Evolutionary conservation across 2,888 invertebrate genomes (phyloP).

Genomic region (Empis livida): DNA sequence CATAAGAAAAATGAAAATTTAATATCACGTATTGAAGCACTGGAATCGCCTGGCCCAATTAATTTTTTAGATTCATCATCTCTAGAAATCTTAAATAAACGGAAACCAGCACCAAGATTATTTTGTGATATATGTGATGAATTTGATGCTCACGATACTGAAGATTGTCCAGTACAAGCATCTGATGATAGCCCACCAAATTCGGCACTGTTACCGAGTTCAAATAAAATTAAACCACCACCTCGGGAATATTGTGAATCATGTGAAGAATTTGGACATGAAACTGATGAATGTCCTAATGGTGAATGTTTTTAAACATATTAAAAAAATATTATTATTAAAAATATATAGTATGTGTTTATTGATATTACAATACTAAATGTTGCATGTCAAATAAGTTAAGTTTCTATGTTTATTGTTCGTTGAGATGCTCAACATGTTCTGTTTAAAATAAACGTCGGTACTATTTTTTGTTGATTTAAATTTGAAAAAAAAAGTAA

Average conservation of each 20-base stretch:
- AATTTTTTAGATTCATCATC: neutral
- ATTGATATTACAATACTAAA: too few species aligned
- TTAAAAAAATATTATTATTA: conserved; percentile 1
- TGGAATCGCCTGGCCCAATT: conserved; percentile 41
- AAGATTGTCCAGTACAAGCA: conserved; percentile 86
- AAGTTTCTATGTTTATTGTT: too few species aligned
- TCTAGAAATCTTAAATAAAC: conserved; percentile 29
- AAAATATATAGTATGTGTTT: too few species aligned
- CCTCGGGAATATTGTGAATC: conserved; percentile 79
- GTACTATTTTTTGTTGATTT: too few species aligned
- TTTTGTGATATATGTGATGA: conserved; percentile 97
- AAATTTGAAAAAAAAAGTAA: too few species aligned
- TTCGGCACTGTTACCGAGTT: conserved; percentile 19
- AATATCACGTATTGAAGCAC: conserved; percentile 60
- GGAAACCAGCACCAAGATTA: conserved; percentile 55
- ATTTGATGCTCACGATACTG: conserved; percentile 94
- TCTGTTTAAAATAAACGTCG: too few species aligned
- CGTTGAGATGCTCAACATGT: too few species aligned
- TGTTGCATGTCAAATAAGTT: too few species aligned
- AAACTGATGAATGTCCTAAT: conserved; percentile 74
- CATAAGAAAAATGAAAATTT: conserved; percentile 83
- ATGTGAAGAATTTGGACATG: conserved; percentile 92
- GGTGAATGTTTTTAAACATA: conserved; percentile 59
- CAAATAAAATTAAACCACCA: conserved; percentile 16
- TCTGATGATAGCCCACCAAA: conserved; percentile 41